phyloP scores from a whole-genome alignment of 2,888 invertebrate species.

The Clusia tigrina region DNA sequence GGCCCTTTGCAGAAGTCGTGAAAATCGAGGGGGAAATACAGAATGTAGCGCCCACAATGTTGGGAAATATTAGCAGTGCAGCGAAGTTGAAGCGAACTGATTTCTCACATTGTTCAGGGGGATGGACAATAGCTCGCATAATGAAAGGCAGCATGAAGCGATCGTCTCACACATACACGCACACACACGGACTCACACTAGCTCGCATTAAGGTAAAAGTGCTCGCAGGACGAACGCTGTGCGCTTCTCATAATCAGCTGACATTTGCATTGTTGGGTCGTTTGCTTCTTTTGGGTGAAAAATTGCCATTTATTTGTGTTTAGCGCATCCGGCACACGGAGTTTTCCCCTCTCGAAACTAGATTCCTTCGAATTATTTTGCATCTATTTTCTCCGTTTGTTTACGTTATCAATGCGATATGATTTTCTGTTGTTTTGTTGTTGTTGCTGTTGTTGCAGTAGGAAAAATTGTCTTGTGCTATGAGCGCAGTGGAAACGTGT shows the following conservation, averaged over 20 bases:
- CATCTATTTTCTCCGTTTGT: not conserved
- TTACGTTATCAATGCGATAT: not conserved
- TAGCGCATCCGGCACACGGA: not conserved
- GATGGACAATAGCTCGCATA: not conserved
- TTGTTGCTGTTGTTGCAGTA: too few relatives aligned
- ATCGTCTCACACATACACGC: not conserved
- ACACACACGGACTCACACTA: not conserved
- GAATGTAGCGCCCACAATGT: constrained; percentile 7
- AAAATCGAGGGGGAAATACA: not conserved
- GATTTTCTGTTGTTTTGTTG: not conserved
- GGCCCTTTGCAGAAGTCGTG: not conserved
- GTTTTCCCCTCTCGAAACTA: too few relatives aligned
- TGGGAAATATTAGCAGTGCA: not conserved
- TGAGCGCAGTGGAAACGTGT: not conserved
- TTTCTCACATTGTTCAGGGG: not conserved
- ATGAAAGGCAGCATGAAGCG: not conserved
- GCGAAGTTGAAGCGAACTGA: not conserved
- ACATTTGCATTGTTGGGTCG: constrained; percentile 4
- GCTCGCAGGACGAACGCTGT: too few relatives aligned
- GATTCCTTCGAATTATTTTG: not conserved
- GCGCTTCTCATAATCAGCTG: not conserved
- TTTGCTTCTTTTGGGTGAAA: constrained; percentile 6
- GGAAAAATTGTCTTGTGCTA: not conserved
- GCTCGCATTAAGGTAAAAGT: not conserved
- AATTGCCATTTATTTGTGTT: constrained; percentile 10